These are phyloP conservation scores for Cephalopachus bancanus DNA, from an alignment of 2,797 vertebrate genomes.

Conservation along the genomic window DNA sequence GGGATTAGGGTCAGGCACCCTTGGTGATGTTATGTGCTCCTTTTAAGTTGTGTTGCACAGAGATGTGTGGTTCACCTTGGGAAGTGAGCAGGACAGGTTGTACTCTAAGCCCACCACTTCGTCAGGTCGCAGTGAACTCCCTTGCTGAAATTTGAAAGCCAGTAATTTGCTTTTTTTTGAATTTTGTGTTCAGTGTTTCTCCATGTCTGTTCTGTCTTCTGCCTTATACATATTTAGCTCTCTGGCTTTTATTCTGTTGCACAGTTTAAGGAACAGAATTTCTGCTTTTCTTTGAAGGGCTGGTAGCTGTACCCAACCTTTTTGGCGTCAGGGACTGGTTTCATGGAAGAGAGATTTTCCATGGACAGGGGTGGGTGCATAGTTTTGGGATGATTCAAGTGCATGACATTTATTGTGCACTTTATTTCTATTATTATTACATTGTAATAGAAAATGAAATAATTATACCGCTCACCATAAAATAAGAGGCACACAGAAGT, in stretches of 20 bases:
- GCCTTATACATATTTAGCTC: background rate
- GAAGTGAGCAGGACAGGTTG: background rate
- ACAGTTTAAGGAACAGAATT: conserved; percentile 40
- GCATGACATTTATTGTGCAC: too few relatives aligned
- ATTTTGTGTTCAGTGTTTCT: conserved; percentile 42
- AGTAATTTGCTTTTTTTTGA: background rate
- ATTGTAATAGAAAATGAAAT: too few relatives aligned
- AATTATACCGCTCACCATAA: too few relatives aligned
- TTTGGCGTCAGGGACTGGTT: too few relatives aligned
- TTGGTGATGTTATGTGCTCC: too few relatives aligned
- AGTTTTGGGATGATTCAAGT: too few relatives aligned
- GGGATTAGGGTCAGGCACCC: too few relatives aligned
- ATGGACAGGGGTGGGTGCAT: too few relatives aligned
- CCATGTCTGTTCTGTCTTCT: conserved; percentile 36
- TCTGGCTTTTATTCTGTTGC: background rate
- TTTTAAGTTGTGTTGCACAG: background rate
- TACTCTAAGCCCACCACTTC: background rate
- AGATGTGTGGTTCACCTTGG: background rate
- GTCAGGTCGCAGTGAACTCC: background rate
- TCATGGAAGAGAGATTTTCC: too few relatives aligned
- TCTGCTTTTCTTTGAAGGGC: background rate
- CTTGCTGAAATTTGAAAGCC: background rate
- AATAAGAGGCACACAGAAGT: too few relatives aligned
- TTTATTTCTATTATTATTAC: too few relatives aligned
- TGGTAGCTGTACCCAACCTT: background rate